A percentile compares a stretch with the other conserved stretches of the same genome.
phyloP scores from a whole-genome alignment of 2,113 vertebrate species.

The Morone saxatilis region DNA sequence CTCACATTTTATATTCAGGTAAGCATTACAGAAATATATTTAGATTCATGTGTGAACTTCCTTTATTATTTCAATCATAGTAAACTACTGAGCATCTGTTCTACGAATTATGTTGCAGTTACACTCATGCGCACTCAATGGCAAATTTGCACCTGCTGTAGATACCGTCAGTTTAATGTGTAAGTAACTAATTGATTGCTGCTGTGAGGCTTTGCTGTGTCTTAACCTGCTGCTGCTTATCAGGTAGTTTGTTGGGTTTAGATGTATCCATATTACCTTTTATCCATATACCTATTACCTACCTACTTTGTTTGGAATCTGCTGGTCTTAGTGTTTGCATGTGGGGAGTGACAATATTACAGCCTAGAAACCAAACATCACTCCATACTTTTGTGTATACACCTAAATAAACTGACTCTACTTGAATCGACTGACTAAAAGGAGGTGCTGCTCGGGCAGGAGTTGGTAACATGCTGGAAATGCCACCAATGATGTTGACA shows the following conservation, averaged over 20 bases:
- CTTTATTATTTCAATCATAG: neutral
- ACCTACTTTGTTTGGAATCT: neutral
- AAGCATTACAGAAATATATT: neutral
- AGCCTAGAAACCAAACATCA: neutral
- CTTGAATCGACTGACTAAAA: neutral
- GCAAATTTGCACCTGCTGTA: too few relatives aligned
- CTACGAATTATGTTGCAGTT: neutral
- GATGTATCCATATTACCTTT: neutral
- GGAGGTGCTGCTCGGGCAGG: neutral
- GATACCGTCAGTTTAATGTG: neutral
- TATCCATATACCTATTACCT: neutral
- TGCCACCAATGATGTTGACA: neutral
- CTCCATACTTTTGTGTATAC: neutral
- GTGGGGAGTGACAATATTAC: neutral
- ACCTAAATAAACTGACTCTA: neutral
- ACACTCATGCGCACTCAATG: neutral
- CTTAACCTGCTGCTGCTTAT: neutral
- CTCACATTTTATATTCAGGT: neutral
- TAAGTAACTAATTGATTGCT: neutral
- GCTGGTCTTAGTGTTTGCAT: neutral
- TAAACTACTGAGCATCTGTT: neutral
- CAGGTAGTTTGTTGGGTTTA: neutral
- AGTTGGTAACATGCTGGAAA: conserved; percentile 1
- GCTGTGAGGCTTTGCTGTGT: neutral
- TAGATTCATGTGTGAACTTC: neutral